Evolutionary conservation across 2,797 vertebrate species (phyloP).

Genomic region (Tachyglossus aculeatus): DNA sequence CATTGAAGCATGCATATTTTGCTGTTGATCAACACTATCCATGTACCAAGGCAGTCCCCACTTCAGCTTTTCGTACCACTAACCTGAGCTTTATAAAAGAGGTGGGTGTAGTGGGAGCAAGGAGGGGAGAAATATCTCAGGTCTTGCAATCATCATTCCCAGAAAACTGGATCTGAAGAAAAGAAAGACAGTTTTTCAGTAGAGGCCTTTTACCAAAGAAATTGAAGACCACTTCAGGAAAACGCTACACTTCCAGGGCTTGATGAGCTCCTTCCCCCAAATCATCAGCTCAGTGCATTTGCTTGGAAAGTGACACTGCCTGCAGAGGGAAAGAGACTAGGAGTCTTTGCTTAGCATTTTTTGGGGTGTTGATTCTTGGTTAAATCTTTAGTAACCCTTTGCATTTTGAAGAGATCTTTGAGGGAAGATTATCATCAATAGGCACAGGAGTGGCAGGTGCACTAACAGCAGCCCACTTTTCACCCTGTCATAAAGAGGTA

Average conservation of each 20-base stretch:
- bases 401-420: constrained; percentile 10
- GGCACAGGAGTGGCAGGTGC: neutral
- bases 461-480: constrained; percentile 26
- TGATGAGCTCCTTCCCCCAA: too few relatives aligned
- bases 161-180: constrained; percentile 1
- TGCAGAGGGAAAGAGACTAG: constrained; percentile 1
- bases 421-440: constrained; percentile 30
- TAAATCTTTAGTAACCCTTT: constrained; percentile 21
- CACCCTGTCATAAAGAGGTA: constrained; percentile 19
- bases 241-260: too few relatives aligned
- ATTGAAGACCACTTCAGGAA: too few relatives aligned
- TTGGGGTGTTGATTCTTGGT: constrained; percentile 8
- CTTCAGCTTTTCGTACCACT: too few relatives aligned
- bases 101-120: too few relatives aligned
- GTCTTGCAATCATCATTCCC: constrained; percentile 20
- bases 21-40: too few relatives aligned
- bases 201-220: too few relatives aligned
- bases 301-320: too few relatives aligned
- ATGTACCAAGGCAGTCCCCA: too few relatives aligned
- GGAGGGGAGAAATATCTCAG: neutral
- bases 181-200: constrained; percentile 11
- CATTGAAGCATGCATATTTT: too few relatives aligned
- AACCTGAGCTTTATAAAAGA: too few relatives aligned
- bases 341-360: constrained; percentile 30
- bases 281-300: too few relatives aligned